Evolutionary conservation across 2,888 invertebrate genomes (phyloP), one percentile per base, ranked within the genome.

Genomic region (Ethmia dodecea): DNA sequence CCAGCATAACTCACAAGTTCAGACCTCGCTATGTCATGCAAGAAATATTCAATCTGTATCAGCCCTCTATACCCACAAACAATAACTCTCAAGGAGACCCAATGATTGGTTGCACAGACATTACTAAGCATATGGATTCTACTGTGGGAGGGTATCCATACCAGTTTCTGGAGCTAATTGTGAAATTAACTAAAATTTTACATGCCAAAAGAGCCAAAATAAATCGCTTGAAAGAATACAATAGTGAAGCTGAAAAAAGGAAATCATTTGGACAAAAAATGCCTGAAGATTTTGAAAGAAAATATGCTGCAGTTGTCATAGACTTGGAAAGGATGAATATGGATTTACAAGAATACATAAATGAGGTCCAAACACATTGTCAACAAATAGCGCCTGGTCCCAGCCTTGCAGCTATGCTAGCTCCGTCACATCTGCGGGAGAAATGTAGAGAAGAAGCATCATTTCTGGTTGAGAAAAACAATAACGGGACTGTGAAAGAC

Each of bases 301-400:
- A 92, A 59, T 98, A 98, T 84, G 98, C 98, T 9, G 90, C 91
- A 43, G 89, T 91, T 50, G 92, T 98, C 2, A 91, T 98, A 35
- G 95, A 97, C 47, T 89, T 98, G 53, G 98, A 98, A 62, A 93
- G 92, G 59, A 91, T 98, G 80, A 98, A 98, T 75, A 89, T 90
- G 52, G 95, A 97, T 65, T 89, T 98, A 45, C 93, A 95, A 66
- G 92, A 92, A 43, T 94, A 93, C 68, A 88, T 98, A 31, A 93
- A 93, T 60, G 93, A 94, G 58, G 93, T 97, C 33, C 96, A 97
- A 76, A 87, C 90, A 41, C 91, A 91, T 53, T 95, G 95, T 60
- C 92, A 93, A 48, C 94, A 96, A 81, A 91, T 97, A 52, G 94
- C 95, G 0, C 95, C 95, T 1, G 96, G 96, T 40, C 93, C 95